Percentiles rank a stretch among this genome's conserved stretches.
Conservation (phyloP, 2,113 vertebrate genomes). For the Cololabis saira region DNA sequence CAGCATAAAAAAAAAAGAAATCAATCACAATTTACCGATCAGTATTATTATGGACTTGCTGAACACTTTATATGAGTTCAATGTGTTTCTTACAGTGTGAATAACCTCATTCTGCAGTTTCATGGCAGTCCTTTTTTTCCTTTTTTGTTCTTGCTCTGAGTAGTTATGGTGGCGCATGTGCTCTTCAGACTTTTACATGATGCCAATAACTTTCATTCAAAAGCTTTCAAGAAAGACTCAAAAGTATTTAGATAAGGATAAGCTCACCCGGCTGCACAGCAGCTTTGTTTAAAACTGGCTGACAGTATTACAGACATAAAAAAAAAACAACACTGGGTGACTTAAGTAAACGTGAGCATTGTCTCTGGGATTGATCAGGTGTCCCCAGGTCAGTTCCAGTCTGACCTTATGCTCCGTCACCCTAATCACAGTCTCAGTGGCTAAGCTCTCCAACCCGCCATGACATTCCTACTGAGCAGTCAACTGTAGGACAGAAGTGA, state of each 20-base stretch:
- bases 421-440: constrained; percentile 41
- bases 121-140: not conserved
- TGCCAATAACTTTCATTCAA: not conserved
- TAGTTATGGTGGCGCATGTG: not conserved
- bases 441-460: constrained; percentile 2
- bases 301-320: not conserved
- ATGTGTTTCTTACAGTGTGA: not conserved
- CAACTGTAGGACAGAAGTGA: constrained; percentile 37
- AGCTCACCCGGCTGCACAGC: not conserved
- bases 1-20: not conserved
- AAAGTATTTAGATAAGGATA: not conserved
- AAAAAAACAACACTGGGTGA: not conserved
- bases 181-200: not conserved
- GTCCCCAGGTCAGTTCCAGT: constrained; percentile 37
- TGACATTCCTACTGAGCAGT: constrained; percentile 46
- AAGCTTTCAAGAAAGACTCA: not conserved
- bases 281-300: not conserved
- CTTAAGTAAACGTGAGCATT: not conserved
- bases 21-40: not conserved
- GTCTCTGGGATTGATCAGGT: constrained; percentile 41
- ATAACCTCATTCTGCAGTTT: not conserved
- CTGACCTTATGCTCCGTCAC: constrained; percentile 48
- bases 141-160: not conserved
- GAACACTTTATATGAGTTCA: not conserved
- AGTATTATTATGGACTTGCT: not conserved